Conservation (phyloP, 2,113 vertebrate genomes). For the Odobenus rosmarus region DNA sequence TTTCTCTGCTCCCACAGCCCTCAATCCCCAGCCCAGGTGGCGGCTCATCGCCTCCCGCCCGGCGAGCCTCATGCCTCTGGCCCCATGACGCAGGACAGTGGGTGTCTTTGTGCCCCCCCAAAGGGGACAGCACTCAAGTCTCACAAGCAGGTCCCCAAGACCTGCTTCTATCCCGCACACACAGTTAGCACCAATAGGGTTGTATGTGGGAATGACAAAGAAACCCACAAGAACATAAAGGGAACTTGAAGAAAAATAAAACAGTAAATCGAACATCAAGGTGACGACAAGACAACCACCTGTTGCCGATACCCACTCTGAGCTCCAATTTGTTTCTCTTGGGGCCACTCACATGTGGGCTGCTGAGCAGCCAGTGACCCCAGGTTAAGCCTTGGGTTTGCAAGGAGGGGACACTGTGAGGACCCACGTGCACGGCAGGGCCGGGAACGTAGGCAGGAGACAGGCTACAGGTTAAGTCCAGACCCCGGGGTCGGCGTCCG, state of each 20-base stretch:
- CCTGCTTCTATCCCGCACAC: neutral
- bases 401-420: neutral
- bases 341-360: neutral
- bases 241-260: neutral
- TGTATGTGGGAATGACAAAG: neutral
- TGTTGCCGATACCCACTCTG: neutral
- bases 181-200: neutral
- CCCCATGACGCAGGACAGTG: neutral
- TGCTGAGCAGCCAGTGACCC: too few species aligned
- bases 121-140: neutral
- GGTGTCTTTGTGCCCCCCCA: neutral
- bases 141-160: neutral
- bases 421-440: neutral
- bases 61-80: neutral
- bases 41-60: slow-evolving; percentile 47
- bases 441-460: fast-evolving
- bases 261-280: neutral
- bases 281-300: neutral
- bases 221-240: neutral
- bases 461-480: neutral
- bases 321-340: neutral
- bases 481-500: fast-evolving
- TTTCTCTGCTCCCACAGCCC: slow-evolving; percentile 58
- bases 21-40: slow-evolving; percentile 43
- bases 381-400: neutral